These are phyloP conservation scores for Garrulus glandarius DNA, from an alignment of 2,797 vertebrate species.

Conservation along the genomic window DNA sequence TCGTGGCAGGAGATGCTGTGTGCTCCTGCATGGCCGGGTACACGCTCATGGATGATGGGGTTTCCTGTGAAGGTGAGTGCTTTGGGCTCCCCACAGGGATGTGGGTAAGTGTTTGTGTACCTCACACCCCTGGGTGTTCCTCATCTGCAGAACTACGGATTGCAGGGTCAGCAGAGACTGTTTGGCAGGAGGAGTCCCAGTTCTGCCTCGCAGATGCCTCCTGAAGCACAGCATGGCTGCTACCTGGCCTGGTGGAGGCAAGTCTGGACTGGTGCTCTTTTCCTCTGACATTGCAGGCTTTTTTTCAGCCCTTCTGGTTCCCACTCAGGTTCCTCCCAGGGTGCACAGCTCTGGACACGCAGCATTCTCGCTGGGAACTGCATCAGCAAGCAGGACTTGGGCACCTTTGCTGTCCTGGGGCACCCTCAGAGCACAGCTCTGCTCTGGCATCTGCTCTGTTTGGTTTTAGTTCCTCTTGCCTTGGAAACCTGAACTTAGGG, in stretches of 20 bases:
- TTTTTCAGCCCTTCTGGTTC: not conserved
- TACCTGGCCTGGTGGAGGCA: not conserved
- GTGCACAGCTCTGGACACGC: rapidly evolving
- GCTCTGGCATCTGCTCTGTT: not conserved
- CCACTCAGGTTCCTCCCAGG: not conserved
- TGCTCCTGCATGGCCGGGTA: constrained; percentile 90
- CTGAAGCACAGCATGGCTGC: not conserved
- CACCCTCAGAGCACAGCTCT: not conserved
- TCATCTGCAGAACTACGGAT: not conserved
- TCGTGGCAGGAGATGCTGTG: constrained; percentile 57
- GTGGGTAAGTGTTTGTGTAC: not conserved
- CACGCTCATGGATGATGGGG: constrained; percentile 79
- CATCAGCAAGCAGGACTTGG: not conserved
- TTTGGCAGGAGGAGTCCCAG: not conserved
- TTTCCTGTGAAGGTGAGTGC: constrained; percentile 81
- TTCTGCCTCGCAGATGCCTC: not conserved
- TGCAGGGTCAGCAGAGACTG: not conserved
- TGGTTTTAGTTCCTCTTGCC: not conserved
- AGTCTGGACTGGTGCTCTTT: not conserved
- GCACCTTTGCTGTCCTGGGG: not conserved
- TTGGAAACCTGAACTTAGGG: not conserved
- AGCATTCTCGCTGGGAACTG: not conserved
- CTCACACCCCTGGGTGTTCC: not conserved
- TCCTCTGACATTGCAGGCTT: not conserved
- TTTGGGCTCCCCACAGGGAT: not conserved